Conservation (phyloP, 2,113 vertebrate species). For the Corythaeola cristata region DNA sequence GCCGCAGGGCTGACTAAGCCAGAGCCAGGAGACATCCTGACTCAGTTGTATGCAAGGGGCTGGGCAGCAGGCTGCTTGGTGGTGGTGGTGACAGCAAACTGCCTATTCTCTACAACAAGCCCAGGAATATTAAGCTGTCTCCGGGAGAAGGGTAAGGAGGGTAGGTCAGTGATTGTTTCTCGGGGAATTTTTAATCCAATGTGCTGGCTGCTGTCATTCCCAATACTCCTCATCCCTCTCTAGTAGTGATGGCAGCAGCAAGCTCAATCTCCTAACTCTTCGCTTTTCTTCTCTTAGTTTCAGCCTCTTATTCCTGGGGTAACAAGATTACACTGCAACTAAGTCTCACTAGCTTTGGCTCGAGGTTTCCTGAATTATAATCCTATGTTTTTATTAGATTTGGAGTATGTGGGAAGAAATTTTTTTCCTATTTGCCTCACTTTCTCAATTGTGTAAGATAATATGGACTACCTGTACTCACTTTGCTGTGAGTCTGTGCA, state of each 20-base stretch:
- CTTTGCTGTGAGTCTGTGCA: neutral
- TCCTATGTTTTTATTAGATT: neutral
- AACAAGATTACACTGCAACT: neutral
- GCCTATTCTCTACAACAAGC: neutral
- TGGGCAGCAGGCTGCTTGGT: neutral
- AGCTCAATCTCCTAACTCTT: neutral
- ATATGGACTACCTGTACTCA: neutral
- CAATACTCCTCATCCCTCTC: neutral
- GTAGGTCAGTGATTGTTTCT: neutral
- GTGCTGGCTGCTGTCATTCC: neutral
- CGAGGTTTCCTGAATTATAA: neutral
- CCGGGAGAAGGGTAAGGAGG: neutral
- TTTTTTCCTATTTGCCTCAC: neutral
- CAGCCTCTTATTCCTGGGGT: neutral
- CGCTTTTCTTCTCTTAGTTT: neutral
- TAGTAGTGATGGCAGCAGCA: neutral
- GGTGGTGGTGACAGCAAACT: neutral
- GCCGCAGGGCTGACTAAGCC: neutral
- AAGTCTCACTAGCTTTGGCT: neutral
- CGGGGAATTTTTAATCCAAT: neutral
- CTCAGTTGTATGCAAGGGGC: fast-evolving
- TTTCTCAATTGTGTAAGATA: neutral
- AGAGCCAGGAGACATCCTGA: neutral
- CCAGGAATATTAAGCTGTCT: neutral
- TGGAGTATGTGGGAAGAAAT: neutral